Base-by-base conservation (phyloP, 1,140 invertebrate species). In the Metopolophium dirhodum region DNA sequence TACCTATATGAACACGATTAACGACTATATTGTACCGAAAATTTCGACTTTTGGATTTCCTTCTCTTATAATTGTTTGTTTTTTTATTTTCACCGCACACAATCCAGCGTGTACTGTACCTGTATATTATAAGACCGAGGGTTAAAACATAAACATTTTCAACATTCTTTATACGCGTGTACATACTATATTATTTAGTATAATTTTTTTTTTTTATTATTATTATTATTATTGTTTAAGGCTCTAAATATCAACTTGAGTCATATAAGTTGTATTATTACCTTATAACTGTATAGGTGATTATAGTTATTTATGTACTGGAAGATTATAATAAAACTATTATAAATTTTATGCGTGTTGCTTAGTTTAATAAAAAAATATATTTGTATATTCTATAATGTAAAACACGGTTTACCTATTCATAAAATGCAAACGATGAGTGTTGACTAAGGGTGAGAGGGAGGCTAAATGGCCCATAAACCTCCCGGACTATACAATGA, bases 341-440 rank as follows among this genome's bases (percentile, higher is more conserved):
- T 77, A n/a, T n/a, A 77, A n/a, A 77, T 77, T 77, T 14, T 77
- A 77, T 77, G n/a, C 61, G 61, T 77, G 61, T 77, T 77, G n/a
- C 26, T 26, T 61, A 61, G 57, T 61, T 68, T 41, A 3, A 41
- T 41, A 41, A 68, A 68, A n/a, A 77, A 68, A 68, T 61, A 77
- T n/a, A 77, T n/a, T 77, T 77, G 61, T 77, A 77, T 77, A 77
- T n/a, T 77, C 14, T n/a, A 77, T 18, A 18, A n/a, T 6, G 30
- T 18, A n/a, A 18, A 77, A 77, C 11, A 35, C 3, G 11, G 30
- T n/a, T 77, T 68, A 37, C 37, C 37, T n/a, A 77, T 77, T 68
- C 30, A 18, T n/a, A 47, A 47, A 47, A 47, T 47, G 45, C 7
- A 7, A 51, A 51, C 49, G 11, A 41, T 41, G 41, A 41, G 41